These are phyloP conservation scores for Onychomys leucogaster DNA, from an alignment of 2,797 vertebrate species.

Conservation along the genomic window DNA sequence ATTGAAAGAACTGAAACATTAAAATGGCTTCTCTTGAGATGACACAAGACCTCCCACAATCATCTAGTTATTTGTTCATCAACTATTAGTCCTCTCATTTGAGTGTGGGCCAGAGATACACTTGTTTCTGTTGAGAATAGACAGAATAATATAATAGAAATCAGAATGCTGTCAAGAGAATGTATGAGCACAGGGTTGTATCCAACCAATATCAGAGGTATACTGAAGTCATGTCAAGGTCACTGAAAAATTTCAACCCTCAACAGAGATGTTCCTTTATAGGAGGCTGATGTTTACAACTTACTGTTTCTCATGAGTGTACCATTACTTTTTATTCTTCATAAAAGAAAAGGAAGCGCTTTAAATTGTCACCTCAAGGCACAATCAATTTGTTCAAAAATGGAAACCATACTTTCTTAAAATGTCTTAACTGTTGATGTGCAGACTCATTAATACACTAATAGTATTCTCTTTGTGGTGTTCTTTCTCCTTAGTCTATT, in stretches of 20 bases:
- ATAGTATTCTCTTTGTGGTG: background rate
- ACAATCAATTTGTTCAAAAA: background rate
- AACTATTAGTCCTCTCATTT: background rate
- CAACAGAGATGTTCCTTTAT: background rate
- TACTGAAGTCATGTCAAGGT: background rate
- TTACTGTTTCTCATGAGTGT: background rate
- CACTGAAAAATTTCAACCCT: background rate
- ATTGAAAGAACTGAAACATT: background rate
- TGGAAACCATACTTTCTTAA: too few relatives aligned
- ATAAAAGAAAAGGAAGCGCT: background rate
- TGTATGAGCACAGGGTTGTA: fast-evolving
- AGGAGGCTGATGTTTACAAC: background rate
- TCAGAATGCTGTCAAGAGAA: background rate
- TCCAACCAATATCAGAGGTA: background rate
- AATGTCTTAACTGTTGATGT: background rate
- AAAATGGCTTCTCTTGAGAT: background rate
- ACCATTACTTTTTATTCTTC: background rate
- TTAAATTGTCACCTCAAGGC: background rate
- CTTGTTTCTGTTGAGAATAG: background rate
- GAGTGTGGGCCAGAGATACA: background rate
- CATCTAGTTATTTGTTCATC: background rate
- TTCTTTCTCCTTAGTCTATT: background rate
- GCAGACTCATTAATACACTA: background rate
- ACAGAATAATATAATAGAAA: background rate
- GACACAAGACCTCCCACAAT: background rate